phyloP scores from a whole-genome alignment of 2,113 vertebrate genomes.

The Blennius ocellaris region DNA sequence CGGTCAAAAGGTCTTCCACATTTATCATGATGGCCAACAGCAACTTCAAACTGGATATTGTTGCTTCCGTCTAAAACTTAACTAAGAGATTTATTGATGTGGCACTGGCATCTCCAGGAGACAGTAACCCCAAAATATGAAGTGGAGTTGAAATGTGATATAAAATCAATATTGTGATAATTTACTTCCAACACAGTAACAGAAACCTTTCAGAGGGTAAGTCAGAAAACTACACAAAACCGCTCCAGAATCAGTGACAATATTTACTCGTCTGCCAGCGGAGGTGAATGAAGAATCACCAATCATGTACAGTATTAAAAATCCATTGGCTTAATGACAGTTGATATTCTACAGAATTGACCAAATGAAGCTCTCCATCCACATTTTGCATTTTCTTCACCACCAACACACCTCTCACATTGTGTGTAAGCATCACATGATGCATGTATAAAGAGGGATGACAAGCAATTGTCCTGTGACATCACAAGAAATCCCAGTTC shows the following conservation, averaged over 20 bases:
- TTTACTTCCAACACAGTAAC: neutral
- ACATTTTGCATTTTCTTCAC: neutral
- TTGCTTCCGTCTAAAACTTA: constrained; percentile 16
- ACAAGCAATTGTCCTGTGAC: constrained; percentile 14
- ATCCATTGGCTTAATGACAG: neutral
- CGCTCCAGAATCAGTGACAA: too few species aligned
- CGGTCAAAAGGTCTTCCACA: constrained; percentile 18
- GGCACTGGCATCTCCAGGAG: neutral
- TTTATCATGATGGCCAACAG: constrained; percentile 13
- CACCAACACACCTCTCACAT: neutral
- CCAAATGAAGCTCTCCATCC: neutral
- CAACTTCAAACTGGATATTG: constrained; percentile 1
- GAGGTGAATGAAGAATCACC: too few species aligned
- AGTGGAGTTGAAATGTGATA: neutral
- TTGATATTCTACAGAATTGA: neutral
- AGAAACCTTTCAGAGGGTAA: neutral
- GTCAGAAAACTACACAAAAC: neutral
- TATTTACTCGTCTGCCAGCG: too few species aligned
- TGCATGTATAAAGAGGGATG: neutral
- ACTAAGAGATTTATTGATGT: constrained; percentile 1
- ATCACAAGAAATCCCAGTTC: neutral
- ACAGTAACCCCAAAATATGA: neutral
- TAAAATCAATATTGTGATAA: neutral
- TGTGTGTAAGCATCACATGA: constrained; percentile 30
- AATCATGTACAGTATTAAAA: too few species aligned